phyloP scores from a whole-genome alignment of 2,888 invertebrate genomes.

The Sisyra nigra region DNA sequence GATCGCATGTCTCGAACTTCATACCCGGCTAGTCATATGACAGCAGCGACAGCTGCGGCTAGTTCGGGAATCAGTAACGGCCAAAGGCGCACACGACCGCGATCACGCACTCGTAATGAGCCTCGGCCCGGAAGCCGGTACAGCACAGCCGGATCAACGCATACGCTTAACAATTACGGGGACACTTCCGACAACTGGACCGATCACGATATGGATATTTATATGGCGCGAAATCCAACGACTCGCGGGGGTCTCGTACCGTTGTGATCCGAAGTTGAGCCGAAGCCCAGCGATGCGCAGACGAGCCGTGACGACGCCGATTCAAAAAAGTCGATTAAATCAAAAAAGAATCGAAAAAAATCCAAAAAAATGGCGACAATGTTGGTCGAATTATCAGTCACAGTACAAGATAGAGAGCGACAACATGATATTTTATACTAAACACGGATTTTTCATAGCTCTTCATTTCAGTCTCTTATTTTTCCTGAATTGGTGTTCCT shows the following conservation, averaged over 20 bases:
- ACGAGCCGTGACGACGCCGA: background rate
- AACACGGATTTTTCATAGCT: too few relatives aligned
- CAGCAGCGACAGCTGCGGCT: conserved; percentile 30
- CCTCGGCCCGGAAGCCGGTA: conserved; percentile 60
- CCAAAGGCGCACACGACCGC: conserved; percentile 51
- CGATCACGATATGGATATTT: conserved; percentile 90
- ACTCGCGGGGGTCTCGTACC: conserved; percentile 73
- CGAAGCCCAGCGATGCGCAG: background rate
- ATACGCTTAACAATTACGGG: conserved; percentile 71
- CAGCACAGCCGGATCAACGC: conserved; percentile 62
- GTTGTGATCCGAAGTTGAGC: conserved; percentile 30
- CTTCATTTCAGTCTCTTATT: too few relatives aligned
- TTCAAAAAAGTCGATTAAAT: background rate
- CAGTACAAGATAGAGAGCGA: conserved; percentile 1
- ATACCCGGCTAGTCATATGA: conserved; percentile 46
- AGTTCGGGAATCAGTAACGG: conserved; percentile 29
- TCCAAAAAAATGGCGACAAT: background rate
- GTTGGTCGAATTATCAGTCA: conserved; percentile 3
- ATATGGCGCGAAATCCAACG: conserved; percentile 83
- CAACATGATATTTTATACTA: conserved; percentile 3
- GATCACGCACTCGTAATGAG: conserved; percentile 60
- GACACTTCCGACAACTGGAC: conserved; percentile 88
- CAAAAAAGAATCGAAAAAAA: too few relatives aligned
- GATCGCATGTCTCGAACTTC: conserved; percentile 66
- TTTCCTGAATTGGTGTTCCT: background rate